These are phyloP conservation scores for Nymphalis urticae DNA, from an alignment of 2,888 invertebrate genomes.

Conservation along the genomic window DNA sequence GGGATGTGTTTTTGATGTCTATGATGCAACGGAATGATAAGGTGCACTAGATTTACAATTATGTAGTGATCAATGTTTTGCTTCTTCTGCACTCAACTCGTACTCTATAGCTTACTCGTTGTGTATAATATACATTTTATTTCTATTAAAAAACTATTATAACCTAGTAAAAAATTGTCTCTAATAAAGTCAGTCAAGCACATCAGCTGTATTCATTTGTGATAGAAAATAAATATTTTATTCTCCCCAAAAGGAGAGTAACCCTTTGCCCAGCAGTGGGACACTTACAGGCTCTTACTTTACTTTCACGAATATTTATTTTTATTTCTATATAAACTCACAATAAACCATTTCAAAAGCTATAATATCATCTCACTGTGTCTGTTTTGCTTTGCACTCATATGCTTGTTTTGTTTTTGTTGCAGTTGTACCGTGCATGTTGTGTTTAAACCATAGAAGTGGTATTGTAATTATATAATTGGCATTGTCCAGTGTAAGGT, in stretches of 20 bases:
- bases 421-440: constrained; percentile 84
- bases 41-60: constrained; percentile 56
- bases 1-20: constrained; percentile 65
- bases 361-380: constrained; percentile 2
- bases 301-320: background rate
- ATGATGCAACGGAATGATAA: constrained; percentile 81
- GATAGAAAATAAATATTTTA: background rate
- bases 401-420: constrained; percentile 73
- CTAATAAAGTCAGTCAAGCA: constrained; percentile 1
- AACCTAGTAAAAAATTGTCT: constrained; percentile 21
- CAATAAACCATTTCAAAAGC: background rate
- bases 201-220: constrained; percentile 19
- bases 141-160: constrained; percentile 6
- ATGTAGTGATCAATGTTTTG: constrained; percentile 46
- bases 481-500: constrained; percentile 76
- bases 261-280: too few species aligned
- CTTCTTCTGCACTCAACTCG: constrained; percentile 46
- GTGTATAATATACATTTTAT: constrained; percentile 25
- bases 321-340: background rate
- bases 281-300: too few species aligned
- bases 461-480: constrained; percentile 75
- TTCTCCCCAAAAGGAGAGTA: too few species aligned
- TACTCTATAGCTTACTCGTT: constrained; percentile 5
- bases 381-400: constrained; percentile 37
- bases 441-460: constrained; percentile 74